These are phyloP conservation scores for Crematogaster levior DNA, from an alignment of 2,888 invertebrate genomes.

Conservation along the genomic window DNA sequence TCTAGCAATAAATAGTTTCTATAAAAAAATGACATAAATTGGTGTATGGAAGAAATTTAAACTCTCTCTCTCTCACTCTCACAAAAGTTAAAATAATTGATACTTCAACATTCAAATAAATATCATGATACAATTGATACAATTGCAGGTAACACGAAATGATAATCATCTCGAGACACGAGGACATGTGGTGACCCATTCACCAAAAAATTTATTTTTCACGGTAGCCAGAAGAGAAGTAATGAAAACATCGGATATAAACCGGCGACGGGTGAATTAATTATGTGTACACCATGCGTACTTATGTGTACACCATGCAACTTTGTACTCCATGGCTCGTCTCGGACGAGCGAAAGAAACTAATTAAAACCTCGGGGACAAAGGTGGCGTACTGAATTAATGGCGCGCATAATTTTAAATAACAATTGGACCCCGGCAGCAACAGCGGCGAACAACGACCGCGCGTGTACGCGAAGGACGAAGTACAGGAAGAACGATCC, in stretches of 20 bases:
- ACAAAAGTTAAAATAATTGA: not conserved
- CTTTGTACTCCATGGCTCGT: constrained; percentile 10
- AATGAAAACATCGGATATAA: constrained; percentile 45
- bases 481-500: constrained; percentile 36
- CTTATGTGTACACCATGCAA: constrained; percentile 30
- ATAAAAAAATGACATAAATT: constrained; percentile 79
- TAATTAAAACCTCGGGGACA: constrained; percentile 54
- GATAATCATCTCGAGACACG: not conserved
- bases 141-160: not conserved
- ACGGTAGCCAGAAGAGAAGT: not conserved
- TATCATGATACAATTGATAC: not conserved
- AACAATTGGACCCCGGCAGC: constrained; percentile 35
- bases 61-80: no score
- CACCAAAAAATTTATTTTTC: not conserved
- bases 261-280: constrained; percentile 45
- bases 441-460: not conserved
- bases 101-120: not conserved
- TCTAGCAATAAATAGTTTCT: no score
- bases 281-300: constrained; percentile 22
- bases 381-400: constrained; percentile 41
- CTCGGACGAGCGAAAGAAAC: constrained; percentile 23
- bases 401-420: constrained; percentile 52
- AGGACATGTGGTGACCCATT: not conserved
- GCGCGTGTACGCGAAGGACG: constrained; percentile 12
- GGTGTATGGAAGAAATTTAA: constrained; percentile 55